Percentiles rank a stretch among this genome's conserved stretches.
phyloP scores from a whole-genome alignment of 1,140 invertebrate species.

The Ips typographus region DNA sequence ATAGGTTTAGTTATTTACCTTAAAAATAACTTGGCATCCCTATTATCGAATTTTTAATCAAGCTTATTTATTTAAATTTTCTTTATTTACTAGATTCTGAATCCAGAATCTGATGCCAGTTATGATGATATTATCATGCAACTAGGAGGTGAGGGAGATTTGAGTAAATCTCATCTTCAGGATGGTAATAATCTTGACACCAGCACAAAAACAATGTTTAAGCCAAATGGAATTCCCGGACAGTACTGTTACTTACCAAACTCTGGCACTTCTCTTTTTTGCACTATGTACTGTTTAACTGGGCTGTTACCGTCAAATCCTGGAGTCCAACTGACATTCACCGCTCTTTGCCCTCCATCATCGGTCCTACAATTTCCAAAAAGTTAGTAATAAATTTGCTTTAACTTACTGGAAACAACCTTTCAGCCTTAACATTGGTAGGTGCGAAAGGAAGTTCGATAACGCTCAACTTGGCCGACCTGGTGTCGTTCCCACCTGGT shows the following conservation, averaged over 20 bases:
- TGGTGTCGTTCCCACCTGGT: slow-evolving; percentile 88
- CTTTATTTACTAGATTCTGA: no score
- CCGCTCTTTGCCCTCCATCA: slow-evolving; percentile 62
- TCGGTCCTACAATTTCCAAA: slow-evolving; percentile 54
- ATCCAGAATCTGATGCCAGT: no score
- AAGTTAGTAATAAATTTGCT: not conserved
- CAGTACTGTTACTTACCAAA: slow-evolving; percentile 60
- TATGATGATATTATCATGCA: no score
- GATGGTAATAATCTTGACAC: not conserved
- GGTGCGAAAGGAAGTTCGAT: slow-evolving; percentile 94
- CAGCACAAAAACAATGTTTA: slow-evolving; percentile 46
- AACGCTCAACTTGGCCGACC: slow-evolving; percentile 79
- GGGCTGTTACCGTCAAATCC: slow-evolving; percentile 97
- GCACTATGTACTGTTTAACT: slow-evolving; percentile 90
- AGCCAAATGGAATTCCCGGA: slow-evolving; percentile 8
- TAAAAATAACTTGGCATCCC: no score
- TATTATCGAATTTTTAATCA: no score
- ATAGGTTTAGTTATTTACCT: no score
- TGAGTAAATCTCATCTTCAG: no score
- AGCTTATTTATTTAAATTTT: no score
- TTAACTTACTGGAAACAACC: slow-evolving; percentile 27
- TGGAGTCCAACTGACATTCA: slow-evolving; percentile 92
- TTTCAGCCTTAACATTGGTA: slow-evolving; percentile 75
- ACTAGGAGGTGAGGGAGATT: no score
- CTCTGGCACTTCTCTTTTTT: slow-evolving; percentile 84